Evolutionary conservation across 1,140 invertebrate genomes (phyloP).

Genomic region (Bombus waltoni): DNA sequence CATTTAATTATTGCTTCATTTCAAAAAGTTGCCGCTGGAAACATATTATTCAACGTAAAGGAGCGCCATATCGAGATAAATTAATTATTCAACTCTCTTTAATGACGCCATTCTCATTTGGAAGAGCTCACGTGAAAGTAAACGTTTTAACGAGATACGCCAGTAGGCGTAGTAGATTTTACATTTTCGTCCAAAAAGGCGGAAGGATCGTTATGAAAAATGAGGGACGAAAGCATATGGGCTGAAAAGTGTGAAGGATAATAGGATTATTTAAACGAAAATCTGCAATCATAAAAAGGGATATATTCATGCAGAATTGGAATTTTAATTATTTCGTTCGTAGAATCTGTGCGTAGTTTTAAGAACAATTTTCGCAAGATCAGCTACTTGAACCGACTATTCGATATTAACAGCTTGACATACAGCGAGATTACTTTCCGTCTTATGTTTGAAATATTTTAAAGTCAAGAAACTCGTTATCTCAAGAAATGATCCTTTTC

Average conservation of each 20-base stretch:
- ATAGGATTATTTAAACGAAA: background rate
- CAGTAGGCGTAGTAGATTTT: background rate
- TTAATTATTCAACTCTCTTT: background rate
- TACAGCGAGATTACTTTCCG: no score
- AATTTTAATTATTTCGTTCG: background rate
- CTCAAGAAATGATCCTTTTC: no score
- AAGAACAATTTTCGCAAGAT: background rate
- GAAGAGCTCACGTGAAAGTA: background rate
- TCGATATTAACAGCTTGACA: background rate
- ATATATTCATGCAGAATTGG: background rate
- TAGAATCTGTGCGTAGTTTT: background rate
- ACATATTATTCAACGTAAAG: background rate
- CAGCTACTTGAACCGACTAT: background rate
- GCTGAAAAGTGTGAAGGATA: background rate
- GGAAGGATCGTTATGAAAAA: background rate
- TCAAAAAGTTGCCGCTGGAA: background rate
- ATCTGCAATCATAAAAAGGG: background rate
- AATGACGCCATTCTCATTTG: background rate
- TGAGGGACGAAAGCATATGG: background rate
- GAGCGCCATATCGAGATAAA: background rate
- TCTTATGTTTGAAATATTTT: no score
- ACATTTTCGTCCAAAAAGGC: background rate
- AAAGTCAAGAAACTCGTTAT: no score
- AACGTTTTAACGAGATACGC: conserved; percentile 13
- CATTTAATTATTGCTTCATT: no score